Base-by-base conservation (phyloP, 1,140 invertebrate genomes). In the Cryptotermes secundus region DNA sequence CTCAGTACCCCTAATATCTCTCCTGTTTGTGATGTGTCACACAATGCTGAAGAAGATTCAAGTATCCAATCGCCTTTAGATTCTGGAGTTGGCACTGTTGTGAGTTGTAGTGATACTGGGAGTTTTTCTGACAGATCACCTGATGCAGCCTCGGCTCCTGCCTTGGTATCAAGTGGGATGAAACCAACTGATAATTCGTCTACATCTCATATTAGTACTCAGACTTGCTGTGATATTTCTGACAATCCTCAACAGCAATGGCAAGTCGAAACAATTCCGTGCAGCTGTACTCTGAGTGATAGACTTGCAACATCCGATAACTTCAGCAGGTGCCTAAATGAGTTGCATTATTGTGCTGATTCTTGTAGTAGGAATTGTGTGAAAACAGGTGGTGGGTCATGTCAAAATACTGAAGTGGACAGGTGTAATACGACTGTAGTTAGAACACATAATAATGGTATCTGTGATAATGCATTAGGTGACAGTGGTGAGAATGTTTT, bases 101-200 rank as follows among this genome's bases (percentile, higher is more conserved):
- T 84, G 12, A 80, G 83, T 59, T 83, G 36, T n/a, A 85, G 84
- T 83, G 84, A 86, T 10, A 24, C 83, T 45, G 85, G 83, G 34
- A 85, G 85, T 84, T 80, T 85, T 79, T 86, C 84, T 24, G 86
- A 86, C 79, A 49, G 85, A 42, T 86, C 84, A 35, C 86, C 86
- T 35, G 86, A 85, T 83, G 38, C 82, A 7, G 49, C 81, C 53
- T 31, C 59, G 14, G 59, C 9, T 31, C 59, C 59, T 31, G 26
- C n/a, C 6, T 72, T 72, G n/a, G 14, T 72, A 72, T n/a, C 59
- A 72, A n/a, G 59, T 72, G 59, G n/a, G 31, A 72, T 26, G 14
- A 72, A 72, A 72, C 6, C 9, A 14, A 31, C n/a, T 7, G 59
- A 72, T 9, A 72, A 72, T 72, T 26, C 16, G n/a, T 72, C 26